Evolutionary conservation across 2,113 vertebrate species (phyloP).

Genomic region (Pachyramphus minor): DNA sequence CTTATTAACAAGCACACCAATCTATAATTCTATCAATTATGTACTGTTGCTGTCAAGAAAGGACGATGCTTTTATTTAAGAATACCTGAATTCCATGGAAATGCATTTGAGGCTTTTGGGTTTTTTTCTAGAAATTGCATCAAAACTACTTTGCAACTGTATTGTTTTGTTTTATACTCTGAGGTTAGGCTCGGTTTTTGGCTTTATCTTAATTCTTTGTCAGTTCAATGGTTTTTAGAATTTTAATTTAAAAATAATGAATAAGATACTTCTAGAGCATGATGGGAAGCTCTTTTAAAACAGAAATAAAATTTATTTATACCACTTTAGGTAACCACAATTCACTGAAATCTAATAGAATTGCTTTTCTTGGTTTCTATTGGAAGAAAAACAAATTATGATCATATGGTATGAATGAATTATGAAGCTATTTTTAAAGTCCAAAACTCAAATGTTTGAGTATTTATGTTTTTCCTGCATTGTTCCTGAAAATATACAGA

Average conservation of each 20-base stretch:
- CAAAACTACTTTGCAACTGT: background rate
- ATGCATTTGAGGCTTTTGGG: rapidly evolving
- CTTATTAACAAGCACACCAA: background rate
- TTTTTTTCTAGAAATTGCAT: background rate
- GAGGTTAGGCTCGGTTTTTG: background rate
- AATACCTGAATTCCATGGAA: background rate
- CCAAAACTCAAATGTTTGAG: background rate
- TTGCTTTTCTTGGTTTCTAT: background rate
- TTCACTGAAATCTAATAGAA: background rate
- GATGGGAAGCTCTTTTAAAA: background rate
- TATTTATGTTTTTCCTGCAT: background rate
- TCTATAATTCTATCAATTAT: background rate
- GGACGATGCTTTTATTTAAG: background rate
- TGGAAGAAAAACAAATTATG: background rate
- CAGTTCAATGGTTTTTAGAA: background rate
- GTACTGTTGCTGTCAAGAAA: background rate
- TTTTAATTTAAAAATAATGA: background rate
- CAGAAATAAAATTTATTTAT: background rate
- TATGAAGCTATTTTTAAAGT: background rate
- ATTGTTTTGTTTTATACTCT: background rate
- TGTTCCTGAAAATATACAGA: background rate
- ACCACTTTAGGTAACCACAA: background rate
- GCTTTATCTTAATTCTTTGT: background rate
- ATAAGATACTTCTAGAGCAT: background rate
- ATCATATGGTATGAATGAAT: background rate